Evolutionary conservation across 2,888 invertebrate species (phyloP), one percentile per base, ranked within the genome.

Genomic region (Hirtodrosophila alboralis): DNA sequence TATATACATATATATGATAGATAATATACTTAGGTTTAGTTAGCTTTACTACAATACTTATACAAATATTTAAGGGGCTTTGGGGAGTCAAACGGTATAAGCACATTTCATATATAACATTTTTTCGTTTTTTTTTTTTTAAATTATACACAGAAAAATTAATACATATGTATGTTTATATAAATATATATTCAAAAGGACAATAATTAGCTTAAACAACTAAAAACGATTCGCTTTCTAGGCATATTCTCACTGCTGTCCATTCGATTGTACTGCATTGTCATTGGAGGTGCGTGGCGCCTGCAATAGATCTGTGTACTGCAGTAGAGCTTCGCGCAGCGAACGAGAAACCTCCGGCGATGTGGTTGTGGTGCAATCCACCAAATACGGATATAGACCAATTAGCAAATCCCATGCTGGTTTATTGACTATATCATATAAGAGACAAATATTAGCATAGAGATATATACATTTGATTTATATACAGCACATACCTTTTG

Each of bases 401-500:
- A 98, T 98, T 53, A 98, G 91, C 88, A 98, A 97, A 88, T 96
- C 95, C 98, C 98, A 98, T 0, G 98, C 97, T 13, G 94, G 93
- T 73, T 94, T 93, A 90, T 97, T 97, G 58, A 97, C 97, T 95
- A 14, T 3, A n/a, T 3, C 6, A 33, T 2, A 13, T 12, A 14
- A 14, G 1, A 9, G 4, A 13, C 3, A 33, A 31, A 13, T 1
- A 18, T 7, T 8, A 9, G n/a, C 3, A 7, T 14, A 7, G 5
- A 8, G 6, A 0, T 8, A 28, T 6, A 23, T 5, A 23, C 6
- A 12, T 3, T 21, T 2, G 23, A 6, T 7, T 23, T 14, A 5
- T 26, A 9, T 0, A 4, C 3, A 1, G 1, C 6, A 9, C 64
- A 87, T 92, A 95, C 95, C 95, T 92, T 97, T 97, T 49, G 94